These are phyloP conservation scores for Echinops telfairi DNA, from an alignment of 2,113 vertebrate species.

Conservation along the genomic window DNA sequence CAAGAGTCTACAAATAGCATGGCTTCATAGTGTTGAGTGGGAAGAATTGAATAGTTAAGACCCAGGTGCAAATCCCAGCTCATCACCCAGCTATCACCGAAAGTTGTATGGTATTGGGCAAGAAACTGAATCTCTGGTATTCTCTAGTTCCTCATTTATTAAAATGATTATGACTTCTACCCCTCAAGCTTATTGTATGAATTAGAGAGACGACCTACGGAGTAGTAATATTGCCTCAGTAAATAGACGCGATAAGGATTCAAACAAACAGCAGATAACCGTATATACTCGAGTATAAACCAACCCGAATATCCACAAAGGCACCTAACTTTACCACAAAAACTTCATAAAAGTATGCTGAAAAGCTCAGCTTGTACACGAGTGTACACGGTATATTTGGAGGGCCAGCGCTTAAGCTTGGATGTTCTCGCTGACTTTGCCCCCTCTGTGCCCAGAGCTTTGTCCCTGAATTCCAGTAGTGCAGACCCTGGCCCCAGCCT, in stretches of 20 bases:
- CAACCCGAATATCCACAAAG: too few species aligned
- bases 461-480: not conserved
- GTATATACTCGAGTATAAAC: too few species aligned
- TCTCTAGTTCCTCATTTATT: not conserved
- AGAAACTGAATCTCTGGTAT: not conserved
- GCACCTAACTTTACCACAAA: too few species aligned
- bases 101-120: not conserved
- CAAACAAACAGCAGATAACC: not conserved
- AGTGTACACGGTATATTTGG: not conserved
- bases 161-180: not conserved
- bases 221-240: not conserved
- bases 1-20: not conserved
- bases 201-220: not conserved
- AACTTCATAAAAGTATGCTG: too few species aligned
- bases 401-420: not conserved
- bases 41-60: not conserved
- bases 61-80: not conserved
- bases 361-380: too few species aligned
- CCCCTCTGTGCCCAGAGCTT: not conserved
- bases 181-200: conserved; percentile 14
- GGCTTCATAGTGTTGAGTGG: conserved; percentile 7
- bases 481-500: not conserved
- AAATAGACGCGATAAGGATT: not conserved
- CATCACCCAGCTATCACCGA: not conserved
- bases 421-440: conserved; percentile 2